phyloP scores from a whole-genome alignment of 2,797 vertebrate species.

The Nannoperca australis region DNA sequence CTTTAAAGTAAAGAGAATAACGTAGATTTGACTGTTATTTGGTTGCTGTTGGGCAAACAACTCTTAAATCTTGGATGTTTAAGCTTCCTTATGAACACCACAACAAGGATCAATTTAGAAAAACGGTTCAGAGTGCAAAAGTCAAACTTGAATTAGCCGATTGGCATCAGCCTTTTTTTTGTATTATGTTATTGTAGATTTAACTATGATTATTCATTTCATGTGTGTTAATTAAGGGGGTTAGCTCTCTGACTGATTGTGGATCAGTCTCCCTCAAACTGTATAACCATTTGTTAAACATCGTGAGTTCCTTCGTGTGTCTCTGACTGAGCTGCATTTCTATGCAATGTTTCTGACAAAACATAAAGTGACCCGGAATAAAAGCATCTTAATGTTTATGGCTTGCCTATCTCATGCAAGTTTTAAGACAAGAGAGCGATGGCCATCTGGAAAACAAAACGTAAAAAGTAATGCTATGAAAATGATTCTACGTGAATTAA shows the following conservation, averaged over 20 bases:
- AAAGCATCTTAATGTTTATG: not conserved
- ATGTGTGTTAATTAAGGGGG: too few relatives aligned
- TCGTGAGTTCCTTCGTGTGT: too few relatives aligned
- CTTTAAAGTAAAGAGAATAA: not conserved
- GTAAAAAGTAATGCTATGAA: not conserved
- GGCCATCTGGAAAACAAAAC: not conserved
- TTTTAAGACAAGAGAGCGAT: not conserved
- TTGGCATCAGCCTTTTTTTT: slow-evolving; percentile 5
- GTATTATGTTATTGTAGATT: too few relatives aligned
- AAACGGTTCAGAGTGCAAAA: not conserved
- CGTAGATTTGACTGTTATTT: not conserved
- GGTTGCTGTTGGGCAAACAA: not conserved
- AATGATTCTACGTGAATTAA: not conserved
- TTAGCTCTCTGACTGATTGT: too few relatives aligned
- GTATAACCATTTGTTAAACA: too few relatives aligned
- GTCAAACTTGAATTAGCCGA: not conserved
- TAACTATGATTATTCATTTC: too few relatives aligned
- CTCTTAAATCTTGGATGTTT: not conserved
- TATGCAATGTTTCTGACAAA: not conserved
- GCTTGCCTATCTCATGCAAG: not conserved
- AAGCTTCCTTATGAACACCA: not conserved
- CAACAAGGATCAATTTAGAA: not conserved
- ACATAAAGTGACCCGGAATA: not conserved
- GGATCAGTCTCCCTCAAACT: too few relatives aligned
- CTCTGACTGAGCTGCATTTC: not conserved